Base-by-base conservation (phyloP, 2,797 vertebrate species). In the Esox masquinongy region DNA sequence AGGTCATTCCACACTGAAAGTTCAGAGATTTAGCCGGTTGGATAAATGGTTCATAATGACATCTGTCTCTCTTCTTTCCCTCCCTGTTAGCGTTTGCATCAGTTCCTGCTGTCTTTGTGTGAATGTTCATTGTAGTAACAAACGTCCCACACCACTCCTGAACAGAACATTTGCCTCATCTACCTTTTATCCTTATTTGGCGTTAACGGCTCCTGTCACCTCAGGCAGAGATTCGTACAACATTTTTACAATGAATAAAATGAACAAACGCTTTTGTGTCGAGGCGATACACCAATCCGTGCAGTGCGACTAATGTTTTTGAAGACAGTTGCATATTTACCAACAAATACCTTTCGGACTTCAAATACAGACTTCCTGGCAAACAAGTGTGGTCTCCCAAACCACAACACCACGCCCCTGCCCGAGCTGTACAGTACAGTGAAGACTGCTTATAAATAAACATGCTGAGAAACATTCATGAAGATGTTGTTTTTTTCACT, bases 401-500 rank as follows among this genome's bases (percentile, higher is more conserved):
- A 12, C 17, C 43, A 34, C 16, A 31, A 63, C 68, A 56, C 36
- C 19, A 16, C 61, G 34, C 26, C 26, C 34, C 75, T 51, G 64
- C 50, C 68, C 50, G 72, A 70, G 70, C 53, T 50, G 43, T 75
- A 61, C 53, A 73, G 31, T 75, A 50, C 53, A 75, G 31, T 59
- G 74, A 68, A 72, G 16, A 19, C 49, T 34, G 69, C 31, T 56
- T 31, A 70, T 64, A 64, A 36, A 73, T 73, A 81, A 78, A 69
- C 73, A 81, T 39, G 72, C 24, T 53, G 39, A 61, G 19, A n/a
- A 56, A 74, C 22, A 81, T 73, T 81, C 71, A 74, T 72, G 56
- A 73, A 68, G 3, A 71, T 59, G 51, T 68, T 75, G 77, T 7
- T 79, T 7, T 79, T 74, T 77, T 7, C 34, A 43, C 36, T 31